Conservation (phyloP, 1,140 invertebrate genomes). For the Lucilia sericata region DNA sequence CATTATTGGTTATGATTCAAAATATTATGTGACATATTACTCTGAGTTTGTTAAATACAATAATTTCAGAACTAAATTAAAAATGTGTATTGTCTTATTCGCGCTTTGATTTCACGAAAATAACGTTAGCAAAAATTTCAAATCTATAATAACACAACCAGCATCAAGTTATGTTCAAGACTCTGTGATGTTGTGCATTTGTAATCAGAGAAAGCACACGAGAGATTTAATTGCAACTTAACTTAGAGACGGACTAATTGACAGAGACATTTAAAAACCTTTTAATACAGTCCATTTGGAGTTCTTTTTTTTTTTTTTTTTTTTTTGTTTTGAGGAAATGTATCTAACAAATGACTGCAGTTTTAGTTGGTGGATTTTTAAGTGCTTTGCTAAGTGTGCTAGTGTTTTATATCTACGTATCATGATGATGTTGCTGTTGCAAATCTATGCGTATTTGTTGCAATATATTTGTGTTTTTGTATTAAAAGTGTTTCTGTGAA, state of each 20-base stretch:
- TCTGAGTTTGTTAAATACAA: too few species aligned
- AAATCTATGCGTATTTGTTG: neutral
- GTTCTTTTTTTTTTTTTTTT: neutral
- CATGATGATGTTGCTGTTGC: neutral
- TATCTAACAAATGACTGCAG: neutral
- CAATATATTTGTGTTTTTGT: neutral
- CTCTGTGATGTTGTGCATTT: neutral
- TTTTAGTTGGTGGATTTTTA: conserved; percentile 12
- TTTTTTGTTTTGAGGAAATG: conserved; percentile 9
- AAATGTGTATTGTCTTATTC: too few species aligned
- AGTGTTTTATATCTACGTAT: neutral
- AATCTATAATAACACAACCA: neutral
- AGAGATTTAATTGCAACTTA: neutral
- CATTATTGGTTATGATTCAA: too few species aligned
- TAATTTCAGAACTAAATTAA: too few species aligned
- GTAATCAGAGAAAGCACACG: neutral
- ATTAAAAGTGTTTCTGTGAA: neutral
- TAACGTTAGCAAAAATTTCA: neutral
- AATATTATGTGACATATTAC: too few species aligned
- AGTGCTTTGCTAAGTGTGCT: conserved; percentile 21
- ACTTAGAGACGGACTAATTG: neutral
- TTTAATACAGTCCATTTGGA: neutral
- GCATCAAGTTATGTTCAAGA: neutral
- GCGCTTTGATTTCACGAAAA: neutral
- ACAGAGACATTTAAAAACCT: conserved; percentile 18